phyloP scores from a whole-genome alignment of 2,797 vertebrate species.

The Siniperca undulata region DNA sequence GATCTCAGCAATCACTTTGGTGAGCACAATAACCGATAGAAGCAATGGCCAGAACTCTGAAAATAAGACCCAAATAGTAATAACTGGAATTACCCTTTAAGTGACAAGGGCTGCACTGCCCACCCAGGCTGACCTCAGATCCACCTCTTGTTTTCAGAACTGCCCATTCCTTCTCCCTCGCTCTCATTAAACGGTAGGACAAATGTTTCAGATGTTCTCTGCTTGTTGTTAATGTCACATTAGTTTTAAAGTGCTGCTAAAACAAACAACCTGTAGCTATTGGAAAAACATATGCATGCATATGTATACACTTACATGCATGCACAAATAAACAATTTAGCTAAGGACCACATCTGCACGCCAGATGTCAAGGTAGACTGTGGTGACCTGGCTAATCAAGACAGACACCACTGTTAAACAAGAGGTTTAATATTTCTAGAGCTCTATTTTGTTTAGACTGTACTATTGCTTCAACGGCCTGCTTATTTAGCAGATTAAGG shows the following conservation, averaged over 20 bases:
- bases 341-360: slow-evolving; percentile 59
- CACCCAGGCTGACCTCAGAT: slow-evolving; percentile 15
- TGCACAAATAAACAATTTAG: slow-evolving; percentile 37
- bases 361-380: slow-evolving; percentile 68
- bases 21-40: background rate
- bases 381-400: slow-evolving; percentile 35
- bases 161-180: background rate
- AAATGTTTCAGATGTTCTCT: slow-evolving; percentile 33
- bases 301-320: slow-evolving; percentile 43
- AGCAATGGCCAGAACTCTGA: background rate
- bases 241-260: slow-evolving; percentile 45
- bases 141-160: slow-evolving; percentile 3
- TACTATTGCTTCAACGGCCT: background rate
- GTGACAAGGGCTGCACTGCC: background rate
- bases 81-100: background rate
- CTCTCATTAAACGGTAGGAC: slow-evolving; percentile 45
- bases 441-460: slow-evolving; percentile 47
- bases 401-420: slow-evolving; percentile 34
- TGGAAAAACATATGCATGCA: slow-evolving; percentile 39
- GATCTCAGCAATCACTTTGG: background rate
- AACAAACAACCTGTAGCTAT: slow-evolving; percentile 39
- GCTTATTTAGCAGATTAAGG: slow-evolving; percentile 44
- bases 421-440: slow-evolving; percentile 26
- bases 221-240: slow-evolving; percentile 55
- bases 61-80: background rate